phyloP scores from a whole-genome alignment of 2,113 vertebrate species.

The Bufo gargarizans region DNA sequence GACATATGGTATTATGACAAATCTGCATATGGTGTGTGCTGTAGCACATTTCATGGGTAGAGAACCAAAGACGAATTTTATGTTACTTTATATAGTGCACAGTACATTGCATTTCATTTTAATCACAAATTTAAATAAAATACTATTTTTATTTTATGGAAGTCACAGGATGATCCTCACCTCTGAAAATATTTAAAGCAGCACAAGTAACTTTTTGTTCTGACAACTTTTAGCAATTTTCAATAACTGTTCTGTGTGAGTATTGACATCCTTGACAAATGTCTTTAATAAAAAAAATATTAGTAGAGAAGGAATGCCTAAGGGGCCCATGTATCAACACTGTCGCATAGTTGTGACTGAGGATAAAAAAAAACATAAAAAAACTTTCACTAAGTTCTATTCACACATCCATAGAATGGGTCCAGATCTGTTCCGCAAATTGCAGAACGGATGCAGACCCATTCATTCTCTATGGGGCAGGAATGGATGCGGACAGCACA shows the following conservation, averaged over 20 bases:
- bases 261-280: background rate
- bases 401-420: no score
- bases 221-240: background rate
- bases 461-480: no score
- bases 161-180: background rate
- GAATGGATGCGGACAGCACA: no score
- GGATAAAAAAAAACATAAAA: no score
- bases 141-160: background rate
- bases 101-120: background rate
- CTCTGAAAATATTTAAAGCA: background rate
- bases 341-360: no score
- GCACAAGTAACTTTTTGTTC: background rate
- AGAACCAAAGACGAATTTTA: background rate
- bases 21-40: slow-evolving; percentile 27
- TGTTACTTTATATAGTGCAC: background rate
- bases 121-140: background rate
- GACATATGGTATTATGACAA: slow-evolving; percentile 26
- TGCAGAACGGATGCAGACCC: no score
- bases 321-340: background rate
- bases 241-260: background rate
- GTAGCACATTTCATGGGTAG: slow-evolving; percentile 20
- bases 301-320: background rate
- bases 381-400: no score
- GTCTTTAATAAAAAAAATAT: background rate
- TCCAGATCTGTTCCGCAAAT: no score